phyloP scores from a whole-genome alignment of 2,888 invertebrate genomes.

The Stenchaetothrips biformis region DNA sequence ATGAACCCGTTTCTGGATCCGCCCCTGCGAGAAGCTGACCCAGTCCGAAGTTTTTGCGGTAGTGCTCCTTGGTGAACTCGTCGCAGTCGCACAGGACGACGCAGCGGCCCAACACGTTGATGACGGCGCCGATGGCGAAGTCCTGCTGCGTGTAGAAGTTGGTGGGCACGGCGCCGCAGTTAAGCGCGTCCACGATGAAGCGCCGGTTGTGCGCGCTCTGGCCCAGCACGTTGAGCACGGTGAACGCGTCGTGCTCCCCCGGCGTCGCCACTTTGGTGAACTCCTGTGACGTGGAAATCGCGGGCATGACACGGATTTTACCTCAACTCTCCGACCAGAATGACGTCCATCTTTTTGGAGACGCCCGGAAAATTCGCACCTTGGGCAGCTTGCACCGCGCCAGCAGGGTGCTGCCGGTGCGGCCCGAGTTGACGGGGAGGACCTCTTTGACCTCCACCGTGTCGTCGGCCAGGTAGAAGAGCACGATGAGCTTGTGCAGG shows the following conservation, averaged over 20 bases:
- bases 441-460: slow-evolving; percentile 84
- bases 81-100: slow-evolving; percentile 80
- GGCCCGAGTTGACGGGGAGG: slow-evolving; percentile 63
- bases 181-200: slow-evolving; percentile 55
- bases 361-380: too few relatives aligned
- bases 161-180: slow-evolving; percentile 45
- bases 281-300: neutral
- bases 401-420: slow-evolving; percentile 67
- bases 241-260: slow-evolving; percentile 42
- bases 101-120: slow-evolving; percentile 77
- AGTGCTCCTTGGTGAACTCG: slow-evolving; percentile 78
- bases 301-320: too few relatives aligned
- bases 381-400: slow-evolving; percentile 73
- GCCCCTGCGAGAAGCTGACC: slow-evolving; percentile 45
- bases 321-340: too few relatives aligned
- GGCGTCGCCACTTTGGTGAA: neutral
- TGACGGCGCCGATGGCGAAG: slow-evolving; percentile 70
- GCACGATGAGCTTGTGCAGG: slow-evolving; percentile 70
- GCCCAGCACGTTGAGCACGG: slow-evolving; percentile 61
- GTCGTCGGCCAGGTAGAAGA: slow-evolving; percentile 81
- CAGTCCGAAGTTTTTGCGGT: slow-evolving; percentile 62
- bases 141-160: slow-evolving; percentile 59
- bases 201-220: slow-evolving; percentile 51
- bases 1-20: too few relatives aligned
- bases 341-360: too few relatives aligned